Base-by-base conservation (phyloP, 2,888 invertebrate genomes). In the Callinectes sapidus region DNA sequence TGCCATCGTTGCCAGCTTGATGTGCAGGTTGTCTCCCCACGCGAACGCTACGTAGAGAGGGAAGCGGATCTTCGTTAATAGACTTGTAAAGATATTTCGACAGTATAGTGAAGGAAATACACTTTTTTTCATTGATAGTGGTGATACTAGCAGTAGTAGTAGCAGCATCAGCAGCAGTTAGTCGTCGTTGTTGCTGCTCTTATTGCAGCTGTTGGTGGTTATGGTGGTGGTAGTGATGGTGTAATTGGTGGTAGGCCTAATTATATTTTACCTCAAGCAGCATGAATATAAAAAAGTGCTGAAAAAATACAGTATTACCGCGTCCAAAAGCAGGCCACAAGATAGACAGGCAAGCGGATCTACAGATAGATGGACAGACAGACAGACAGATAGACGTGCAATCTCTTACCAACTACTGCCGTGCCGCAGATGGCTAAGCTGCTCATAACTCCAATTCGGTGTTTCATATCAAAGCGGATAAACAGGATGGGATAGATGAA, bases 401-500 rank as follows among this genome's bases (percentile, higher is more conserved):
- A 81, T 2, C 32, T 35, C 81, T 81, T 16, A 89, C 89, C 89
- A 13, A 61, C 5, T 13, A 66, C 23, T 10, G 61, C 8, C 55
- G 61, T 35, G 89, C 54, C 89, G 6, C 48, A 42, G 18, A 89
- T 23, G 8, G 61, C 61, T 2, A 81, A 42, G 16, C 93, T 90
- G 66, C 48, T 35, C 90, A 90, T 93, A 87, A 88, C 92, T 6
- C 87, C 87, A 48, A 28, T 14, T 35, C 48, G 91, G n/a, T 87
- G 87, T 28, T 55, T 66, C 90, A 93, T 87, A 39, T 32, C 81
- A 61, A 71, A 18, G 23, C 87, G n/a, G 77, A 92, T 92, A 6
- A 87, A 39, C n/a, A 93, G 5, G 35, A 55, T 13, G 2, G 91
- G 39, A 77, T 87, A 77, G 18, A 39, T 2, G n/a, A 93, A 10